A percentile compares a stretch with the other conserved stretches of the same genome.
Evolutionary conservation across 2,797 vertebrate genomes (phyloP).

Genomic region (Paedocypris micromegethes): DNA sequence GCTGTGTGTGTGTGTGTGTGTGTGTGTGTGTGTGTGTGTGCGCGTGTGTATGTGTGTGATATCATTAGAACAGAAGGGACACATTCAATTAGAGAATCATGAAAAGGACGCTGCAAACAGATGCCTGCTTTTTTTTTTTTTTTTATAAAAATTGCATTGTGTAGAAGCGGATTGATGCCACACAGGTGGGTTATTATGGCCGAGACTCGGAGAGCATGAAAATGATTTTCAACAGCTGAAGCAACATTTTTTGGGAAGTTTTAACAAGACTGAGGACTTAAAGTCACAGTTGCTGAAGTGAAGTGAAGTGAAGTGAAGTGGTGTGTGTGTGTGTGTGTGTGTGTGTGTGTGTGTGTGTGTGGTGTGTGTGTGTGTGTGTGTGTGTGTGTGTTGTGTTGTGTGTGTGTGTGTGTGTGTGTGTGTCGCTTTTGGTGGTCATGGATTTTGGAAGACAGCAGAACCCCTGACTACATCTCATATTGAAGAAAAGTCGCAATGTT

Average conservation of each 20-base stretch:
- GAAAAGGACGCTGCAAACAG: slow-evolving; percentile 43
- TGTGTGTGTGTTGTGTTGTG: no score
- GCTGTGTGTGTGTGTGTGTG: slow-evolving; percentile 14
- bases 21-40: no score
- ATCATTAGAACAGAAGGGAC: slow-evolving; percentile 48
- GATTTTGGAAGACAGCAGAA: no score
- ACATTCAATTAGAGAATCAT: slow-evolving; percentile 44
- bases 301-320: slow-evolving; percentile 24
- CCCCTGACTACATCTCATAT: no score
- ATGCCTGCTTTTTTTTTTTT: slow-evolving; percentile 44
- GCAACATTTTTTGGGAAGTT: slow-evolving; percentile 43
- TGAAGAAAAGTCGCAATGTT: no score
- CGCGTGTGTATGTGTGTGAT: slow-evolving; percentile 17
- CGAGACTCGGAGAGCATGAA: slow-evolving; percentile 19
- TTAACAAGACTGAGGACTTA: slow-evolving; percentile 31
- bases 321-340: slow-evolving; percentile 6
- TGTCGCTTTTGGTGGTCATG: no score
- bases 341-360: slow-evolving; percentile 30
- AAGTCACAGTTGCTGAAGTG: slow-evolving; percentile 36
- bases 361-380: no score
- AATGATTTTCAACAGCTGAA: slow-evolving; percentile 38
- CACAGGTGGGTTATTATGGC: slow-evolving; percentile 35
- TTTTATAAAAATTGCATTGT: slow-evolving; percentile 35
- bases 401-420: no score
- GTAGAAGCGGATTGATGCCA: slow-evolving; percentile 36